Evolutionary conservation across 2,113 vertebrate species (phyloP), one percentile per base, ranked within the genome.

Genomic region (Chloropsis hardwickii): DNA sequence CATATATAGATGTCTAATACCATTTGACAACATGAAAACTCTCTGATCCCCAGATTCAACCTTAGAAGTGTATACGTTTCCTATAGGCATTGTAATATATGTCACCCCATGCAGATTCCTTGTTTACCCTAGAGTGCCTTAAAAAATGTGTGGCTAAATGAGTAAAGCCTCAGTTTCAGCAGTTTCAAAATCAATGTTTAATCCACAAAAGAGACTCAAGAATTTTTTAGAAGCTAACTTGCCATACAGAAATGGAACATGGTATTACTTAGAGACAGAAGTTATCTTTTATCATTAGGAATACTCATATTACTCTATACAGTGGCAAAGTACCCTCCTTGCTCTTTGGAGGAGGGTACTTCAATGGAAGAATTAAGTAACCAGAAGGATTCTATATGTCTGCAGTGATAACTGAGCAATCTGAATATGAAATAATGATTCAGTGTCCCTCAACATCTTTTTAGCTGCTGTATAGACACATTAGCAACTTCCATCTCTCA

Each of bases 111-210:
- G 53, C 40, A 51, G 62, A 72, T n/a, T 83, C 19, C 18, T 77
- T 86, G 14, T 53, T 74, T 79, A 78, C 7, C 3, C 2, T 11
- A 50, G 24, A 66, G 11, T 86, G 37, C 74, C 61, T 78, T 24
- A 70, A 84, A 92, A 88, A 70, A 48, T 12, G 5, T 24, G 42
- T 54, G 17, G 20, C 48, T 57, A 90, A 70, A 90, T 54, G n/a
- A 79, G 11, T 44, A 47, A 66, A 81, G 4, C 18, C 25, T 90
- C 57, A 62, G 10, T 44, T 87, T 89, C 40, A 79, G 39, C 61
- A 85, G 45, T 53, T 69, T 72, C n/a, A 72, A 57, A 86, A 93
- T 58, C 89, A 81, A 84, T 94, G 81, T 82, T 92, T 87, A 85
- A 87, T 80, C 67, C 27, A 14, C 9, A 33, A 93, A 93, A 73